These are phyloP conservation scores for Lepisosteus oculatus DNA, from an alignment of 2,113 vertebrate species.

Conservation along the genomic window DNA sequence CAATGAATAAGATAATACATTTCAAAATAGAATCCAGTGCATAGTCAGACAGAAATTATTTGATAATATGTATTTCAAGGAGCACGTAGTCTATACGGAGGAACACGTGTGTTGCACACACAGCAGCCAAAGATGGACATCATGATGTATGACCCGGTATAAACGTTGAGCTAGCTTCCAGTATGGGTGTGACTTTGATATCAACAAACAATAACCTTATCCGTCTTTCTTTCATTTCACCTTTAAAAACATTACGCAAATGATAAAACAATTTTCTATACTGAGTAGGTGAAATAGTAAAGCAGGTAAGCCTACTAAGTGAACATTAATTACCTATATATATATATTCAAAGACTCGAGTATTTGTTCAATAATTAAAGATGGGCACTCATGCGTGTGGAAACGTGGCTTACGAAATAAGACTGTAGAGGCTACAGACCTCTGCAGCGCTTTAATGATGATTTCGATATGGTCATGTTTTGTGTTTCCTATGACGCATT, in stretches of 20 bases:
- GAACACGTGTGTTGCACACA: neutral
- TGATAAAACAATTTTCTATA: neutral
- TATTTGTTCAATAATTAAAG: constrained; percentile 13
- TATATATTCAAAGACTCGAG: constrained; percentile 31
- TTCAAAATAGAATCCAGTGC: too few species aligned
- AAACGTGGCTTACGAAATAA: constrained; percentile 16
- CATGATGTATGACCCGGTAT: neutral
- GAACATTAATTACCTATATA: constrained; percentile 48
- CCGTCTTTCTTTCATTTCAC: neutral
- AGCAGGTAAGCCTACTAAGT: constrained; percentile 18
- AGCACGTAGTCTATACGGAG: neutral
- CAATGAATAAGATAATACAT: too few species aligned
- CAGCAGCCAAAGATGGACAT: neutral
- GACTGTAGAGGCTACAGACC: too few species aligned
- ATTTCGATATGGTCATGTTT: too few species aligned
- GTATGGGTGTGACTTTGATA: constrained; percentile 4
- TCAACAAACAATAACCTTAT: constrained; percentile 6
- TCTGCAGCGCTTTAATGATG: too few species aligned
- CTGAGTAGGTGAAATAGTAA: too few species aligned
- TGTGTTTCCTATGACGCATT: too few species aligned
- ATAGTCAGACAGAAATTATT: too few species aligned
- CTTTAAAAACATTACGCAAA: constrained; percentile 30
- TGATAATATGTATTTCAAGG: too few species aligned
- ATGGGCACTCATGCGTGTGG: constrained; percentile 17
- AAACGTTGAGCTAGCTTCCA: neutral